Conservation (phyloP, 2,888 invertebrate species). For the Gryllus longicercus region DNA sequence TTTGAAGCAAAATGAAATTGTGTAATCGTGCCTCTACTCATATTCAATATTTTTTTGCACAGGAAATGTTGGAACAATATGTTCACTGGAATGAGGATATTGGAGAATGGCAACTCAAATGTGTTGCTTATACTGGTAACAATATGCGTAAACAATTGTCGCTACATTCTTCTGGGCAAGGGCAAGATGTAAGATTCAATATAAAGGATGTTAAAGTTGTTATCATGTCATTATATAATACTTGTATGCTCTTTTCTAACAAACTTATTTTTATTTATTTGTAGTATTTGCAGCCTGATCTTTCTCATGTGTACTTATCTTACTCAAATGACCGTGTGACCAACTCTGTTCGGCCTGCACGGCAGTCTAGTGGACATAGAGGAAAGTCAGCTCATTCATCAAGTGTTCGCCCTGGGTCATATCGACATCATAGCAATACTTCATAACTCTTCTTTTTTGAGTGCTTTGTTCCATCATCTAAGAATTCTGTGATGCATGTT, state of each 20-base stretch:
- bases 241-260: constrained; percentile 20
- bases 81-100: constrained; percentile 98
- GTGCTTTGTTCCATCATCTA: too few species aligned
- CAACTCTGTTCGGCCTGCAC: constrained; percentile 51
- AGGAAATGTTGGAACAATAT: constrained; percentile 85
- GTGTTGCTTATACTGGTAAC: constrained; percentile 98
- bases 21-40: not conserved
- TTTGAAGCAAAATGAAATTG: not conserved
- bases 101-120: constrained; percentile 96
- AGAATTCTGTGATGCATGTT: too few species aligned
- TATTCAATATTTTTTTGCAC: constrained; percentile 34
- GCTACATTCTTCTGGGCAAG: constrained; percentile 40
- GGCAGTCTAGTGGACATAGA: constrained; percentile 50
- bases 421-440: constrained; percentile 18
- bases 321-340: constrained; percentile 58
- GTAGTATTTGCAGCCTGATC: constrained; percentile 58
- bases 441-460: too few species aligned
- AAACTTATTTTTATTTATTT: constrained; percentile 35
- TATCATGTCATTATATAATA: not conserved
- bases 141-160: constrained; percentile 80
- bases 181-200: constrained; percentile 32
- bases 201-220: not conserved
- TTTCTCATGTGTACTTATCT: constrained; percentile 64
- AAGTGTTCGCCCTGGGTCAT: constrained; percentile 23
- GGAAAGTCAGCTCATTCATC: constrained; percentile 48